Conservation (phyloP, 2,888 invertebrate genomes). For the Pollenia labialis region DNA sequence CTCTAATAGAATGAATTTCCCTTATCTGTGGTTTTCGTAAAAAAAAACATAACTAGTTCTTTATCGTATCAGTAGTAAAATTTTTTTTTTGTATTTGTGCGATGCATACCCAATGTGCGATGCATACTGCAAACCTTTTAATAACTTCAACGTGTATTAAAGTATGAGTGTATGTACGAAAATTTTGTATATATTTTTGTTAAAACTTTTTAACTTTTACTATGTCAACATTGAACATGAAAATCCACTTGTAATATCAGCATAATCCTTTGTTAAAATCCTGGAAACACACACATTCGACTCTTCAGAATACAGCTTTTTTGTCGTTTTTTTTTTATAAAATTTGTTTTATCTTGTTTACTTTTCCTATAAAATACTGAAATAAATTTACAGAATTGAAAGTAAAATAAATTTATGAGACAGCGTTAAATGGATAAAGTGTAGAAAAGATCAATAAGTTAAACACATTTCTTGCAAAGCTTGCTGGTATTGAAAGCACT, state of each 20-base stretch:
- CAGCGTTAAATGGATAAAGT: too few relatives aligned
- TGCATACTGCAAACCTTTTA: neutral
- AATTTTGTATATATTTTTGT: neutral
- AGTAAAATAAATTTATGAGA: too few relatives aligned
- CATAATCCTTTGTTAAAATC: constrained; percentile 48
- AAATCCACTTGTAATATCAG: constrained; percentile 51
- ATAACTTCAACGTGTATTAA: constrained; percentile 10
- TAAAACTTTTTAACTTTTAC: constrained; percentile 44
- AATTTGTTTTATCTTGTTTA: neutral
- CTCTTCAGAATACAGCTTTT: neutral
- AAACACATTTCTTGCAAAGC: too few relatives aligned
- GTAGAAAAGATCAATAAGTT: too few relatives aligned
- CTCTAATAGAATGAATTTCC: too few relatives aligned
- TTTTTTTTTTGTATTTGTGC: too few relatives aligned
- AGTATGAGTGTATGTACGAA: neutral
- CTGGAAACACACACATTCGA: constrained; percentile 13
- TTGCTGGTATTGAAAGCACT: too few relatives aligned
- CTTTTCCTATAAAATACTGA: neutral
- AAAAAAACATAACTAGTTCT: too few relatives aligned
- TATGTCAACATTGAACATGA: constrained; percentile 17
- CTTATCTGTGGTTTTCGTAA: too few relatives aligned
- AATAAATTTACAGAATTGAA: neutral
- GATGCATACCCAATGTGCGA: neutral
- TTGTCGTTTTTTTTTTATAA: neutral
- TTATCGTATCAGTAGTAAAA: too few relatives aligned